phyloP scores from a whole-genome alignment of 2,113 vertebrate species.

The Delphinapterus leucas region DNA sequence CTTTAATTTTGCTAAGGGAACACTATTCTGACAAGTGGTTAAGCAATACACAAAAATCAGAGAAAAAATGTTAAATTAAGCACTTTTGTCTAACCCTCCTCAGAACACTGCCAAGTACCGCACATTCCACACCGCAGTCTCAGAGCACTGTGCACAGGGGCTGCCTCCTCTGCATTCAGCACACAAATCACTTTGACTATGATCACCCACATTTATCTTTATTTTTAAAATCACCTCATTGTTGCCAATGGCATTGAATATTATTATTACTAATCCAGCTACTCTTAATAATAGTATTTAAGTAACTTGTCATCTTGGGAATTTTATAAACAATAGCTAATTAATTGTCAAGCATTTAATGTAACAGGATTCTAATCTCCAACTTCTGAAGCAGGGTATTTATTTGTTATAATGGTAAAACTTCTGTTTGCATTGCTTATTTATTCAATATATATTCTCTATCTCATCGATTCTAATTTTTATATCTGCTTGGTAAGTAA shows the following conservation, averaged over 20 bases:
- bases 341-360: conserved; percentile 71
- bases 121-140: background rate
- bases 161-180: conserved; percentile 23
- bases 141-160: background rate
- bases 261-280: conserved; percentile 73
- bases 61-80: conserved; percentile 45
- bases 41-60: conserved; percentile 39
- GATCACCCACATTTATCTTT: conserved; percentile 62
- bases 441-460: conserved; percentile 69
- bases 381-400: conserved; percentile 63
- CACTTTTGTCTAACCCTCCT: conserved; percentile 43
- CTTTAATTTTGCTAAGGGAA: conserved; percentile 53
- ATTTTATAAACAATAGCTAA: conserved; percentile 73
- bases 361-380: conserved; percentile 67
- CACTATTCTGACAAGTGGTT: conserved; percentile 49
- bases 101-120: background rate
- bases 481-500: conserved; percentile 70
- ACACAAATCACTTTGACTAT: conserved; percentile 12
- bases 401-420: conserved; percentile 69
- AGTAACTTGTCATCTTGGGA: conserved; percentile 68
- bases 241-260: conserved; percentile 61
- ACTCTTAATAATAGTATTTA: conserved; percentile 74
- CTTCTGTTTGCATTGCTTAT: conserved; percentile 68
- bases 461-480: conserved; percentile 74
- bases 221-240: conserved; percentile 70